These are phyloP conservation scores for Empis livida DNA, from an alignment of 2,888 invertebrate species.

Conservation along the genomic window DNA sequence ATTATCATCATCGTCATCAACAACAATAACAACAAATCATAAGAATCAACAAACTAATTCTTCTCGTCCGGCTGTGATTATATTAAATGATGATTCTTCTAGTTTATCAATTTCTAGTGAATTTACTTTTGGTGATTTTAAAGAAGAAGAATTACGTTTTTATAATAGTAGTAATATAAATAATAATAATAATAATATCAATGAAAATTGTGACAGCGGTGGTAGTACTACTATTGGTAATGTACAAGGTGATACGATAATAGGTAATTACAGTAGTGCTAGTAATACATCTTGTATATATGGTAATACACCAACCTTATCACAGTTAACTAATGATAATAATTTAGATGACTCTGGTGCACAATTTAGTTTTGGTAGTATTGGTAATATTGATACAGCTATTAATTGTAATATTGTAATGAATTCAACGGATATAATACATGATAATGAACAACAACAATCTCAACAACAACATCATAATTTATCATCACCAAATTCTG, in stretches of 20 bases:
- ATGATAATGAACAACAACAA: conserved; percentile 12
- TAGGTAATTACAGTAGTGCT: background rate
- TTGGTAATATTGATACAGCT: conserved; percentile 10
- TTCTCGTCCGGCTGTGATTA: conserved; percentile 57
- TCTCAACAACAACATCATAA: conserved; percentile 12
- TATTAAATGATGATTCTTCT: conserved; percentile 45
- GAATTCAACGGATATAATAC: conserved; percentile 18
- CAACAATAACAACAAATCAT: conserved; percentile 11
- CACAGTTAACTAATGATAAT: conserved; percentile 4
- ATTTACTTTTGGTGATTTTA: conserved; percentile 51
- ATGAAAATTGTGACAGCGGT: conserved; percentile 9
- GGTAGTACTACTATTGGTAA: background rate
- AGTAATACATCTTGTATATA: conserved; percentile 1
- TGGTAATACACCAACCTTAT: conserved; percentile 6
- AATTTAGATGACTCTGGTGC: conserved; percentile 26
- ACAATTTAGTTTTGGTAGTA: conserved; percentile 13
- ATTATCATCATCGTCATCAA: background rate
- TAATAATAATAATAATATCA: background rate
- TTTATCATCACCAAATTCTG: conserved; percentile 12
- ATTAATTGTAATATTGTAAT: conserved; percentile 19
- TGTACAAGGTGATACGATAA: background rate
- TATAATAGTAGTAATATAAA: conserved; percentile 11
- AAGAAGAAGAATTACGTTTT: conserved; percentile 33
- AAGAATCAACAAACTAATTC: conserved; percentile 10
- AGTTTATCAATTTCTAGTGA: conserved; percentile 40